Conservation (phyloP, 1,140 invertebrate genomes). For the Papilio polytes region DNA sequence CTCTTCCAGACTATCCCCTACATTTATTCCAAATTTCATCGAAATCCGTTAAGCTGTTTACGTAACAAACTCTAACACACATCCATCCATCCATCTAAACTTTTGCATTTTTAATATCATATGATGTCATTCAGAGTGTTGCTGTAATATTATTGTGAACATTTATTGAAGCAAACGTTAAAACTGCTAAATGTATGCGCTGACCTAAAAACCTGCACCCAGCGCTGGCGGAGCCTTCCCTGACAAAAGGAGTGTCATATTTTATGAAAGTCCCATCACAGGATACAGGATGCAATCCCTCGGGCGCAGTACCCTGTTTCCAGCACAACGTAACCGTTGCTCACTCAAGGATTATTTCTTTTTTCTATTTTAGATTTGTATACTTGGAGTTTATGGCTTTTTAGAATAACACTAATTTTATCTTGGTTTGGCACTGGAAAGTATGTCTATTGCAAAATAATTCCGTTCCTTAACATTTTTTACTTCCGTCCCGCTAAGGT, state of each 20-base stretch:
- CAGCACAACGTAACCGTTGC: not conserved
- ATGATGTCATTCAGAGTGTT: not conserved
- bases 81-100: too few relatives aligned
- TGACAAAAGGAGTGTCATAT: conserved; percentile 38
- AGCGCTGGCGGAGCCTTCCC: not conserved
- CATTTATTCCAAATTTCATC: too few relatives aligned
- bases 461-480: too few relatives aligned
- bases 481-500: not conserved
- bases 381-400: not conserved
- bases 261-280: conserved; percentile 36
- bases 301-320: conserved; percentile 6
- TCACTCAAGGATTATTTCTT: conserved; percentile 14
- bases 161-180: conserved; percentile 20
- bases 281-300: conserved; percentile 36
- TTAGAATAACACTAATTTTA: too few relatives aligned
- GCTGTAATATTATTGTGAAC: not conserved
- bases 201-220: conserved; percentile 36
- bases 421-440: too few relatives aligned
- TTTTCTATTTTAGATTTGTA: not conserved
- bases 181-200: conserved; percentile 31
- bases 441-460: too few relatives aligned
- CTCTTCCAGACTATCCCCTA: too few relatives aligned
- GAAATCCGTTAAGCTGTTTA: too few relatives aligned
- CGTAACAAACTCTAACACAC: too few relatives aligned
- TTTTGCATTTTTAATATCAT: too few relatives aligned